A percentile compares a stretch with the other conserved stretches of the same genome.
Conservation (phyloP, 2,113 vertebrate species). For the Pomatorhinus ruficollis region DNA sequence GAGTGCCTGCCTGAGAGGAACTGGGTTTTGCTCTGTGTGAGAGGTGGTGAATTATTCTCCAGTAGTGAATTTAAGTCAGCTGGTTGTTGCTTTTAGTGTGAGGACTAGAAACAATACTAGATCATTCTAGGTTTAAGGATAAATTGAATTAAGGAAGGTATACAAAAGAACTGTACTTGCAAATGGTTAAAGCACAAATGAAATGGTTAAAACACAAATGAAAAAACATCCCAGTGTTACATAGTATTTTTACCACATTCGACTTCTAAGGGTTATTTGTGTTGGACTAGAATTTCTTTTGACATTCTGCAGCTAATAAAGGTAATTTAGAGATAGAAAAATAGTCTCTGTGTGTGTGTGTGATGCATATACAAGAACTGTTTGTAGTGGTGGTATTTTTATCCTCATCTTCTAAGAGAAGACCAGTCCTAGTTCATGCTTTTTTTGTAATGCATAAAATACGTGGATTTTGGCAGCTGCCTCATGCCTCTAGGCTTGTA, state of each 20-base stretch:
- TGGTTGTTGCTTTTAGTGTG: not conserved
- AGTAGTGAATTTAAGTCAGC: not conserved
- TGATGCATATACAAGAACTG: not conserved
- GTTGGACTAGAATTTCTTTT: not conserved
- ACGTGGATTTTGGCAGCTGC: not conserved
- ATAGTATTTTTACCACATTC: not conserved
- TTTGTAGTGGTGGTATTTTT: slow-evolving; percentile 37
- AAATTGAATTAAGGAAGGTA: not conserved
- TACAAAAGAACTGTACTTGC: not conserved
- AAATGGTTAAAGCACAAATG: not conserved
- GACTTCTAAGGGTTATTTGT: not conserved
- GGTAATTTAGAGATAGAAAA: slow-evolving; percentile 11
- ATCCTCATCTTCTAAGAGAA: not conserved
- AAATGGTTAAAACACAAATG: not conserved
- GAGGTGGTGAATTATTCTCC: not conserved
- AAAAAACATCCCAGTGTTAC: not conserved
- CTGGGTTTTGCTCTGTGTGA: rapidly evolving
- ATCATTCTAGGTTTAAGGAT: not conserved
- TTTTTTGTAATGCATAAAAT: not conserved
- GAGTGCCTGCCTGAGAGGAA: not conserved
- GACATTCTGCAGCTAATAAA: slow-evolving; percentile 1
- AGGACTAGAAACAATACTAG: not conserved
- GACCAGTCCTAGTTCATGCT: not conserved
- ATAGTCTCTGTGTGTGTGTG: not conserved
- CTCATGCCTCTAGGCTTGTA: not conserved